Base-by-base conservation (phyloP, 2,797 vertebrate genomes). In the Sebastes wilsoni region DNA sequence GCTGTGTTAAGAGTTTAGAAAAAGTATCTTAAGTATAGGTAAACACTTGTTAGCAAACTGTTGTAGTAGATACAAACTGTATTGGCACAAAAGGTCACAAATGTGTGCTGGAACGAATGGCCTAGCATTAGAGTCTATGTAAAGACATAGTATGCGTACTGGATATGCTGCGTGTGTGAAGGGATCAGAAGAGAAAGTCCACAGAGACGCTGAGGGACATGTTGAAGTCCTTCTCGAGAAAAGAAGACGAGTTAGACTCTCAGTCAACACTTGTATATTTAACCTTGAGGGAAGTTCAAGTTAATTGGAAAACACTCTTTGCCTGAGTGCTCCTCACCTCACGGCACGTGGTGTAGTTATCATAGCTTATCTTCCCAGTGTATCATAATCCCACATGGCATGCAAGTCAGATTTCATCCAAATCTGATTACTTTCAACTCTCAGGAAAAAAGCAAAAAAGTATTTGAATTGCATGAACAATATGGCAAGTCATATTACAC, bases 381-480 rank as follows among this genome's bases (percentile, higher is more conserved):
- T 90, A 90, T 93, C 92, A 80, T 94, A 93, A 95, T 95, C 91
- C 88, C 86, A 55, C 82, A 67, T 77, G 93, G 94, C 94, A 93
- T 84, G 77, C 82, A 88, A 91, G 92, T 94, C 93, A 87, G 91
- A 93, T 93, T 93, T 87, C 81, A 95, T 94, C 91, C 93, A 86
- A 93, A 94, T 95, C 93, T 93, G 90, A 93, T 96, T 94, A 91
- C 90, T 94, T 93, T 93, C 86, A 89, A 94, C 94, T 93, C 87
- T 92, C 70, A 77, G 91, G 92, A 92, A 67, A 67, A 91, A 92
- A 88, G 84, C 82, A 16, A 46, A 83, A 83, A 88, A 92, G 86
- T 92, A 96, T 96, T 96, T 95, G 95, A 96, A 96, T 96, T 96
- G 94, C 95, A 96, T 96, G 94, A 96, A 95, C 94, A 94, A 94